Percentiles rank a stretch among this genome's conserved stretches.
Evolutionary conservation across 2,797 vertebrate genomes (phyloP).

Genomic region (Danio tinwini): DNA sequence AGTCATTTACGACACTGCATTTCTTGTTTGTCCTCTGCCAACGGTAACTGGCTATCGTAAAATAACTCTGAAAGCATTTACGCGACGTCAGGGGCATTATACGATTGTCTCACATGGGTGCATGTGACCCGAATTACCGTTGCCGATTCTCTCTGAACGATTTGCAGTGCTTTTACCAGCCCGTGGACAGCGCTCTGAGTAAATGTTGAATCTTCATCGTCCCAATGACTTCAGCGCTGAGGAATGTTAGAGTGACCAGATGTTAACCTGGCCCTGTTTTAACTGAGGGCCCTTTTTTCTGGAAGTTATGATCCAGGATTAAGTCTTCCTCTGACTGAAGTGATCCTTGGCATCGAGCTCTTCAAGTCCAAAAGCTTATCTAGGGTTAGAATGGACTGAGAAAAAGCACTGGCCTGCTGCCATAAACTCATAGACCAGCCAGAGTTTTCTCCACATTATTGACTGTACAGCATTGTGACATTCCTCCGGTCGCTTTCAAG

Average conservation of each 20-base stretch:
- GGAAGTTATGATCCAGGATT: conserved; percentile 34
- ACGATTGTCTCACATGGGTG: not conserved
- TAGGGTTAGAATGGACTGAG: conserved; percentile 39
- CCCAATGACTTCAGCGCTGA: conserved; percentile 61
- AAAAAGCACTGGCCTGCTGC: conserved; percentile 48
- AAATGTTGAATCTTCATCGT: conserved; percentile 45
- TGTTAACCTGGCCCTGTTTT: conserved; percentile 49
- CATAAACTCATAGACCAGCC: conserved; percentile 44
- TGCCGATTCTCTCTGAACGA: conserved; percentile 23
- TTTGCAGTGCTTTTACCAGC: conserved; percentile 29
- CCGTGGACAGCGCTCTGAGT: not conserved
- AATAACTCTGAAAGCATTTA: conserved; percentile 28
- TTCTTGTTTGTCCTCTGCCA: conserved; percentile 4
- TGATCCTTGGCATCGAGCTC: conserved; percentile 28
- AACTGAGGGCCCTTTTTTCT: conserved; percentile 15
- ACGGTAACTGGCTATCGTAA: not conserved
- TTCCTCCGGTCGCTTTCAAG: conserved; percentile 48
- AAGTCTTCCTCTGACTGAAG: conserved; percentile 8
- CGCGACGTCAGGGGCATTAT: conserved; percentile 20
- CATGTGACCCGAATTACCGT: conserved; percentile 3
- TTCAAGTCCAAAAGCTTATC: conserved; percentile 36
- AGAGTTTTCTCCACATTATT: conserved; percentile 45
- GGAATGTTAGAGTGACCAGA: conserved; percentile 53
- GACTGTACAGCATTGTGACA: conserved; percentile 43
- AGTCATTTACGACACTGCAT: not conserved